Base-by-base conservation (phyloP, 2,888 invertebrate genomes). In the Malthinus seriepunctatus region DNA sequence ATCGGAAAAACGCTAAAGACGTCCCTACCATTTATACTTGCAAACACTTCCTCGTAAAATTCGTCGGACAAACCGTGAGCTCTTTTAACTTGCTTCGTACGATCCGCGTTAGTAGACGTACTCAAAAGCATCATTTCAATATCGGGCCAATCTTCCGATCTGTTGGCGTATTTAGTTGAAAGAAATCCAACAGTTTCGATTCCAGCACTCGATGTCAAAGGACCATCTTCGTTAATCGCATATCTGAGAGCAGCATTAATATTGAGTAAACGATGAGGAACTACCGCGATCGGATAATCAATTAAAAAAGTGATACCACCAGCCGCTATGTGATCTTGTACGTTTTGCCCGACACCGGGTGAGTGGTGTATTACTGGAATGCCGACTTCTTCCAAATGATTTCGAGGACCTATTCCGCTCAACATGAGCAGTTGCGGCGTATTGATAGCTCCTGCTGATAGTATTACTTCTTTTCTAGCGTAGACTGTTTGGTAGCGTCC, bases 351-450 rank as follows among this genome's bases (percentile, higher is more conserved):
- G 0, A 95, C 94, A 1, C 93, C 93, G 0, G 91, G 91, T 33
- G 88, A 83, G 77, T 93, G 86, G 32, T 86, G 86, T 3, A 94
- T 82, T 37, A 92, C 85, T 8, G 87, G 84, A 46, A 93, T 83
- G 0, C 89, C 89, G 8, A 89, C 82, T 64, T 90, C 85, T 62
- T 82, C 74, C 3, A 95, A 79, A 72, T 95, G 90, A n/a, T 84
- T 76, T 14, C 81, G 83, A 0, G 92, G 91, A 1, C 95, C 95
- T 2, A 97, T 80, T 0, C 98, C 98, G 32, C 75, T 75, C n/a
- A 98, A 80, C 91, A 97, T 90, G 55, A 99, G 82, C 8, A 98
- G 76, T 70, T 98, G 97, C 0, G 97, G 96, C 0, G 91, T 87
- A 65, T 89, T 95, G 60, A 99, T 88, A 0, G 97, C 89, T 0